Evolutionary conservation across 2,888 invertebrate species (phyloP).

Genomic region (Lysandra bellargus): DNA sequence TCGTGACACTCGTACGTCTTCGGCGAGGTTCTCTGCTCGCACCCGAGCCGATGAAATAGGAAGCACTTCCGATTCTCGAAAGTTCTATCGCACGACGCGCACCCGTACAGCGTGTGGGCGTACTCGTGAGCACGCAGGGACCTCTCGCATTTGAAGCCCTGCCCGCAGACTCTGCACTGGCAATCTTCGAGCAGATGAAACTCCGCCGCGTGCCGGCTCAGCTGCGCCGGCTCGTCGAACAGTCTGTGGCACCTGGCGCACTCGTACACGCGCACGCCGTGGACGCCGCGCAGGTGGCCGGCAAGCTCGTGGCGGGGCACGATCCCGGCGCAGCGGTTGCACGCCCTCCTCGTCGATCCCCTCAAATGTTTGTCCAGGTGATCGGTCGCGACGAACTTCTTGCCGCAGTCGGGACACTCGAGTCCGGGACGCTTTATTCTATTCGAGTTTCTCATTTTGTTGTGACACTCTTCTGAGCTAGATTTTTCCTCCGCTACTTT

Average conservation of each 20-base stretch:
- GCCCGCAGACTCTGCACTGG: conserved; percentile 56
- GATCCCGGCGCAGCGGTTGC: conserved; percentile 52
- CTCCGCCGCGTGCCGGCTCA: conserved; percentile 47
- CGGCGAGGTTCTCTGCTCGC: conserved; percentile 41
- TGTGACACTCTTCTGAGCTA: conserved; percentile 37
- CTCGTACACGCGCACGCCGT: conserved; percentile 44
- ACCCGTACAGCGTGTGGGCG: conserved; percentile 59
- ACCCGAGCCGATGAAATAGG: conserved; percentile 55
- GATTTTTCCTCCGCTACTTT: conserved; percentile 47
- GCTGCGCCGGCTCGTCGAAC: conserved; percentile 45
- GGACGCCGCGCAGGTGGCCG: conserved; percentile 51
- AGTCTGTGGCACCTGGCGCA: conserved; percentile 55
- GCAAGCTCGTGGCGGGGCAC: conserved; percentile 51
- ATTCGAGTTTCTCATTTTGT: conserved; percentile 30
- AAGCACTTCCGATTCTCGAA: conserved; percentile 64
- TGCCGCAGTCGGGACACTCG: conserved; percentile 56
- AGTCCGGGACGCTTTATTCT: conserved; percentile 30
- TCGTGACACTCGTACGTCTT: conserved; percentile 56
- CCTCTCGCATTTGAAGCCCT: conserved; percentile 53
- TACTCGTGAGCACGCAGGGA: conserved; percentile 59
- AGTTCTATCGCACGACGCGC: conserved; percentile 53
- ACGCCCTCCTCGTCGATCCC: conserved; percentile 53
- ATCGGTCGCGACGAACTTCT: conserved; percentile 48
- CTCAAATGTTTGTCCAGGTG: conserved; percentile 58
- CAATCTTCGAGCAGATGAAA: conserved; percentile 46